A percentile compares a stretch with the other conserved stretches of the same genome.
Evolutionary conservation across 1,140 invertebrate species (phyloP).

Genomic region (Mizuhopecten yessoensis): DNA sequence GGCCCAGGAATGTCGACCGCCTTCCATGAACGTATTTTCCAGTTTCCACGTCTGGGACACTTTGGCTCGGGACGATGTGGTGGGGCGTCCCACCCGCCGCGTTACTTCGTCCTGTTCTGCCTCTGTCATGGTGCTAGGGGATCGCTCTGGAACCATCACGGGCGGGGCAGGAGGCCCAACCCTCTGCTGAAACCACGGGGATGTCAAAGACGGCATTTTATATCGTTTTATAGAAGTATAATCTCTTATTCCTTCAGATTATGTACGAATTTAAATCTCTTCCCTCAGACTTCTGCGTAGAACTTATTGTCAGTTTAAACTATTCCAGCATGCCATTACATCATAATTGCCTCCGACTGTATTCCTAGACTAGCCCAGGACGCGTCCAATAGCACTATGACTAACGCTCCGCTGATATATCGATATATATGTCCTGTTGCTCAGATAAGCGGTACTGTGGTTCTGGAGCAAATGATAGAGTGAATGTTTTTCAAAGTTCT

Average conservation of each 20-base stretch:
- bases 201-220: constrained; percentile 69
- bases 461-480: background rate
- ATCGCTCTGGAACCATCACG: constrained; percentile 51
- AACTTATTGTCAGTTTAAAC: background rate
- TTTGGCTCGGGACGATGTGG: constrained; percentile 70
- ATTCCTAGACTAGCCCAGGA: background rate
- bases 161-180: constrained; percentile 59
- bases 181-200: constrained; percentile 71
- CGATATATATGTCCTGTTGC: constrained; percentile 23
- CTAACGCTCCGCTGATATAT: constrained; percentile 9
- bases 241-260: background rate
- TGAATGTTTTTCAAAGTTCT: constrained; percentile 28
- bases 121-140: constrained; percentile 66
- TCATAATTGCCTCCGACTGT: constrained; percentile 10
- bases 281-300: no score
- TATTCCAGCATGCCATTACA: background rate
- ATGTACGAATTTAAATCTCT: background rate
- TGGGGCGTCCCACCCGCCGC: constrained; percentile 68
- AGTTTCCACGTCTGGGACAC: constrained; percentile 71
- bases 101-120: constrained; percentile 71
- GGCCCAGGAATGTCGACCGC: constrained; percentile 73
- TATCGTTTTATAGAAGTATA: background rate
- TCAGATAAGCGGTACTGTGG: constrained; percentile 11
- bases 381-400: background rate
- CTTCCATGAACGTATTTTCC: constrained; percentile 73